Evolutionary conservation across 2,113 vertebrate species (phyloP).

Genomic region (Gymnarchus niloticus): DNA sequence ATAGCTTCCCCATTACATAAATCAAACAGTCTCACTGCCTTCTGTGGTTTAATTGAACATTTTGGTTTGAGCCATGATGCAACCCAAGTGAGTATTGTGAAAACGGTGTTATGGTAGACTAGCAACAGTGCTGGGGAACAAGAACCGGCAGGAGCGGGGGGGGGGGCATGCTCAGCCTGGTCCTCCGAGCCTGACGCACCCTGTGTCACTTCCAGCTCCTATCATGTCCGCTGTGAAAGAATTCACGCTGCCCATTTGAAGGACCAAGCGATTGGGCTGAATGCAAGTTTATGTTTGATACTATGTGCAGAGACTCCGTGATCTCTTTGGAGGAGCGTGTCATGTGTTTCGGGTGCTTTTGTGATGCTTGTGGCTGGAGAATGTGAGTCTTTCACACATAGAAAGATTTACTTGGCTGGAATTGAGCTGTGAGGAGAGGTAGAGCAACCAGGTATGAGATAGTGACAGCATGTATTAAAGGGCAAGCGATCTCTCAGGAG

Average conservation of each 20-base stretch:
- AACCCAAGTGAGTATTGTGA: constrained; percentile 10
- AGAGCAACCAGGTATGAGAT: background rate
- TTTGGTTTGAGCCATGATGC: constrained; percentile 21
- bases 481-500: background rate
- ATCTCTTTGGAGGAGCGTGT: background rate
- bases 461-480: background rate
- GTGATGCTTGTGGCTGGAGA: background rate
- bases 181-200: background rate
- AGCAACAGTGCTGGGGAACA: background rate
- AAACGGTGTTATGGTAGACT: background rate
- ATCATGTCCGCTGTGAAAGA: background rate
- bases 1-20: constrained; percentile 44
- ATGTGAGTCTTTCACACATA: background rate
- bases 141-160: background rate
- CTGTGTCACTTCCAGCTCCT: background rate
- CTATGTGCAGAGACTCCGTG: background rate
- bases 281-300: background rate
- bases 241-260: background rate
- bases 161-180: background rate
- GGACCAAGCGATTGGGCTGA: background rate
- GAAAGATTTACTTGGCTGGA: background rate
- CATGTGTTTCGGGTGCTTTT: background rate
- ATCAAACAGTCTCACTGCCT: constrained; percentile 32
- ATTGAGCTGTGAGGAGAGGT: background rate
- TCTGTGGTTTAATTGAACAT: constrained; percentile 30